Conservation (phyloP, 2,113 vertebrate genomes). For the Lontra canadensis region DNA sequence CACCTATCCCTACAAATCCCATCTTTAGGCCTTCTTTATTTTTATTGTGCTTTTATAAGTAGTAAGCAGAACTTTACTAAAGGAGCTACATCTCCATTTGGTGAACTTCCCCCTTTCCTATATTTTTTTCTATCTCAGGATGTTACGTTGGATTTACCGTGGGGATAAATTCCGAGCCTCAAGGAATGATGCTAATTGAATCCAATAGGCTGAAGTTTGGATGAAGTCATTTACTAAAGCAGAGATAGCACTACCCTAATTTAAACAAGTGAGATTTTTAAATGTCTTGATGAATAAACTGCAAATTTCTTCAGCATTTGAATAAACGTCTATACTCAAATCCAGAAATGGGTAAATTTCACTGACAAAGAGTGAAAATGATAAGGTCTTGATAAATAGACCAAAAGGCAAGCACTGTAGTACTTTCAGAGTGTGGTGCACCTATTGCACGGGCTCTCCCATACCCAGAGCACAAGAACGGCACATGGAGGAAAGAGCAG, state of each 20-base stretch:
- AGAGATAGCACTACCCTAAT: conserved; percentile 50
- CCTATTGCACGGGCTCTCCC: background rate
- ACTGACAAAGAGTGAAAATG: conserved; percentile 30
- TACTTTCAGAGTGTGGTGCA: background rate
- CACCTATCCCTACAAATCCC: background rate
- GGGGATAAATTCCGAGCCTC: conserved; percentile 58
- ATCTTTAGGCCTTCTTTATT: conserved; percentile 48
- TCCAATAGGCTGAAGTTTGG: conserved; percentile 73
- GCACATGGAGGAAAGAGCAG: background rate
- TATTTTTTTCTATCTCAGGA: conserved; percentile 10
- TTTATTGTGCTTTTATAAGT: conserved; percentile 57
- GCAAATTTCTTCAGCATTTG: conserved; percentile 46
- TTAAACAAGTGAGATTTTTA: conserved; percentile 64
- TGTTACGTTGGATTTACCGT: conserved; percentile 53
- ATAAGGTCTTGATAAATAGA: conserved; percentile 35
- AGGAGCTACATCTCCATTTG: background rate
- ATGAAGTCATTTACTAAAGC: conserved; percentile 72
- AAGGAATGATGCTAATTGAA: conserved; percentile 67
- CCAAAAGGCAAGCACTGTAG: background rate
- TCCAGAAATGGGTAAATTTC: conserved; percentile 57
- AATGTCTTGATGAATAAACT: conserved; percentile 69
- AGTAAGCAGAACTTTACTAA: conserved; percentile 52
- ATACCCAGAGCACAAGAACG: background rate
- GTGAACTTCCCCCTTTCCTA: background rate
- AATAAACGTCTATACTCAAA: conserved; percentile 50